A percentile compares a stretch with the other conserved stretches of the same genome.
Evolutionary conservation across 2,113 vertebrate species (phyloP).

Genomic region (Telmatochromis brachygnathus): DNA sequence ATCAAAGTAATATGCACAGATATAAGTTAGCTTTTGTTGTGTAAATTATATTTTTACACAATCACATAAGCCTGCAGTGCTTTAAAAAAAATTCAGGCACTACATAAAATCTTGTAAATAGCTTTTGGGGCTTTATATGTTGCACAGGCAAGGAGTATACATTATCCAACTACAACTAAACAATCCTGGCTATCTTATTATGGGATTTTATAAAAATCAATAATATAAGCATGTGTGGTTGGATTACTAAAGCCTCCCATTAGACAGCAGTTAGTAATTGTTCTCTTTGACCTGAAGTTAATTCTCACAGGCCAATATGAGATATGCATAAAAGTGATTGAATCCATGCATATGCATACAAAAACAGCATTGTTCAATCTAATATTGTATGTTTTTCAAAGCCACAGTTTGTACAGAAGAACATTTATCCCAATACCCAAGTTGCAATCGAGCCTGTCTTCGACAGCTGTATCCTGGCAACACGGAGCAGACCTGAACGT

Average conservation of each 20-base stretch:
- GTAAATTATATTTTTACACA: background rate
- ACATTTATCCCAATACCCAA: slow-evolving; percentile 29
- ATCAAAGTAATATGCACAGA: background rate
- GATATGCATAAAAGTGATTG: background rate
- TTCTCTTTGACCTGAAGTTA: background rate
- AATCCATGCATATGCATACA: background rate
- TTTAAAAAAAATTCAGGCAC: background rate
- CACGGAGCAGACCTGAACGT: slow-evolving; percentile 58
- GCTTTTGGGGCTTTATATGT: background rate
- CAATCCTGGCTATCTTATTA: slow-evolving; percentile 50
- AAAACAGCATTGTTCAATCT: background rate
- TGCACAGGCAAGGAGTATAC: background rate
- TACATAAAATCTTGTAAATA: background rate
- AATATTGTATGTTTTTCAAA: slow-evolving; percentile 6
- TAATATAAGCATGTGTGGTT: background rate
- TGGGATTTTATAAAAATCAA: slow-evolving; percentile 30
- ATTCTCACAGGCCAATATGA: background rate
- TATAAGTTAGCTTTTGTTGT: background rate
- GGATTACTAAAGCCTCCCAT: slow-evolving; percentile 9
- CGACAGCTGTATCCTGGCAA: slow-evolving; percentile 66
- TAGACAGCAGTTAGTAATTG: background rate
- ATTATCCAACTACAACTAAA: slow-evolving; percentile 1
- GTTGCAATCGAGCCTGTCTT: slow-evolving; percentile 35
- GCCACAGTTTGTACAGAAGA: slow-evolving; percentile 4
- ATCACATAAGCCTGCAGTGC: background rate